phyloP scores from a whole-genome alignment of 1,140 invertebrate genomes.

The Oryzaephilus surinamensis region DNA sequence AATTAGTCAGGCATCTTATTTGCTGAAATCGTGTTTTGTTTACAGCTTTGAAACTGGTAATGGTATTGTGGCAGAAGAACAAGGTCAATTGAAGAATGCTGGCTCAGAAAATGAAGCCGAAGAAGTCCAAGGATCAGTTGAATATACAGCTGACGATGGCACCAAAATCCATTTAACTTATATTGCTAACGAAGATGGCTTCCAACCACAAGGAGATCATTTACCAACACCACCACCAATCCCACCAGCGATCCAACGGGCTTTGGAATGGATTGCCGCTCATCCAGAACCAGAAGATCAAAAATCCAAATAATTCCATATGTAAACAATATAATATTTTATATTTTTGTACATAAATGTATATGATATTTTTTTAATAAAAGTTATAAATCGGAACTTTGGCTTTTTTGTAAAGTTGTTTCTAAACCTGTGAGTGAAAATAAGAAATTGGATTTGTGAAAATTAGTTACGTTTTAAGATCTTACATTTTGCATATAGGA shows the following conservation, averaged over 20 bases:
- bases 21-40: too few species aligned
- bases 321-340: too few species aligned
- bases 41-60: constrained; percentile 58
- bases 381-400: too few species aligned
- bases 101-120: constrained; percentile 24
- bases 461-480: too few species aligned
- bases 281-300: constrained; percentile 24
- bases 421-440: too few species aligned
- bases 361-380: too few species aligned
- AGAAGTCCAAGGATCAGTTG: constrained; percentile 28
- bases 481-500: too few species aligned
- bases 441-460: too few species aligned
- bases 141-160: constrained; percentile 48
- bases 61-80: constrained; percentile 52
- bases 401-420: too few species aligned
- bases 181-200: constrained; percentile 46
- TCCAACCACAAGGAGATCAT: constrained; percentile 43
- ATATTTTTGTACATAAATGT: too few species aligned
- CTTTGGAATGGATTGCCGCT: constrained; percentile 32
- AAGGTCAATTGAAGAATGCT: constrained; percentile 46
- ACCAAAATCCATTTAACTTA: constrained; percentile 40
- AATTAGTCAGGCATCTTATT: background rate
- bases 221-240: constrained; percentile 42
- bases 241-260: constrained; percentile 29
- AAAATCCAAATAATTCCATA: constrained; percentile 18